Conservation (phyloP, 37 sponge, comb jelly and placozoan species). For the Halisarca cf. caerulea region DNA sequence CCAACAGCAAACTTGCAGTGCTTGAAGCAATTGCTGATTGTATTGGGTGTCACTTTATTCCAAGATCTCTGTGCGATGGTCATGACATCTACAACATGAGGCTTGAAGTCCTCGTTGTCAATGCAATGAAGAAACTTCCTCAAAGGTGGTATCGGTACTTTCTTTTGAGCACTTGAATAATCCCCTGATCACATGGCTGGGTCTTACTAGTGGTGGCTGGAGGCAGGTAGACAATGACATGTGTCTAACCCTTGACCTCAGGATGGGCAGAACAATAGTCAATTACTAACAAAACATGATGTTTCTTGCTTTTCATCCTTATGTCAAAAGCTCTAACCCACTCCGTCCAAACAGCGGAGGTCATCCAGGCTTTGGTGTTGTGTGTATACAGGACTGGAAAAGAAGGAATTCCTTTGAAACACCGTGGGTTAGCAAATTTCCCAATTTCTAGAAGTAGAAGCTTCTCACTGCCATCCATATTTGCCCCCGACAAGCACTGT, state of each 20-base stretch:
- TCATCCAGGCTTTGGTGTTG: slow-evolving; percentile 32
- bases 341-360: background rate
- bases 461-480: background rate
- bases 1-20: background rate
- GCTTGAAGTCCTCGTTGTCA: background rate
- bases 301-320: background rate
- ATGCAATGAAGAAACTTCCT: background rate
- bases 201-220: background rate
- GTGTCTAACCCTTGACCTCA: background rate
- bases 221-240: background rate
- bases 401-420: slow-evolving; percentile 26
- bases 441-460: slow-evolving; percentile 20
- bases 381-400: slow-evolving; percentile 10
- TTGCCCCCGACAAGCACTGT: background rate
- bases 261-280: slow-evolving; percentile 13
- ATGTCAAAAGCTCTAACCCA: slow-evolving; percentile 1
- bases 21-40: slow-evolving; percentile 13
- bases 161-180: background rate
- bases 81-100: slow-evolving; percentile 7
- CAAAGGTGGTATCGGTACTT: background rate
- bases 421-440: slow-evolving; percentile 19
- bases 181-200: slow-evolving; percentile 20
- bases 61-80: background rate
- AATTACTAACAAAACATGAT: background rate
- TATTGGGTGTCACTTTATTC: background rate